These are phyloP conservation scores for Pocota personata DNA, from an alignment of 2,888 invertebrate genomes.

Conservation along the genomic window DNA sequence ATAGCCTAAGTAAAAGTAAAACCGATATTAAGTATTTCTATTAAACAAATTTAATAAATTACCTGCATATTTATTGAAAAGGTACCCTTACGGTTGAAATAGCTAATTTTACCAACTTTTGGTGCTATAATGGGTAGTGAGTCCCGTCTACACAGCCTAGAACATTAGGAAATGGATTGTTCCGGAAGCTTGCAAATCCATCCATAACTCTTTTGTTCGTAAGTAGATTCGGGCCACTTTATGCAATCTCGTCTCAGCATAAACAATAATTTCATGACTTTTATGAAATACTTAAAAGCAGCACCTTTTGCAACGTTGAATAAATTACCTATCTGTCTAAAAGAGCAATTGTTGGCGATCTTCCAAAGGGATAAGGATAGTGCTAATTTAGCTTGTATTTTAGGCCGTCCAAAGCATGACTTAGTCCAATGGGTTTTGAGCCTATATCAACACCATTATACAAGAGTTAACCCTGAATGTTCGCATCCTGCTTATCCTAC, in stretches of 20 bases:
- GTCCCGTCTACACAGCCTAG: not conserved
- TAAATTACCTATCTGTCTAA: not conserved
- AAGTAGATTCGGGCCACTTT: not conserved
- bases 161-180: not conserved
- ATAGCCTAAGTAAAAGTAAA: not conserved
- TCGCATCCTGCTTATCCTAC: too few species aligned
- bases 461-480: too few species aligned
- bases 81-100: not conserved
- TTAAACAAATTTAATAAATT: not conserved
- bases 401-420: not conserved
- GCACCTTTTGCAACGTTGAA: not conserved
- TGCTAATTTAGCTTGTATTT: not conserved
- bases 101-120: not conserved
- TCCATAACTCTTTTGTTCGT: not conserved
- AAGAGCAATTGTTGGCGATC: constrained; percentile 2
- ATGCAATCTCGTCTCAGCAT: not conserved
- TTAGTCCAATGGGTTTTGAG: not conserved
- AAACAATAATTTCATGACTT: too few species aligned
- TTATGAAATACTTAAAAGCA: not conserved
- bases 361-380: constrained; percentile 1
- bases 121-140: too few species aligned
- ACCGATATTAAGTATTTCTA: not conserved
- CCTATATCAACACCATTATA: too few species aligned
- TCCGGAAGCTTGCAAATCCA: not conserved
- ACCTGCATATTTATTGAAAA: not conserved